Base-by-base conservation (phyloP, 2,888 invertebrate species). In the Bellardia bayeri region DNA sequence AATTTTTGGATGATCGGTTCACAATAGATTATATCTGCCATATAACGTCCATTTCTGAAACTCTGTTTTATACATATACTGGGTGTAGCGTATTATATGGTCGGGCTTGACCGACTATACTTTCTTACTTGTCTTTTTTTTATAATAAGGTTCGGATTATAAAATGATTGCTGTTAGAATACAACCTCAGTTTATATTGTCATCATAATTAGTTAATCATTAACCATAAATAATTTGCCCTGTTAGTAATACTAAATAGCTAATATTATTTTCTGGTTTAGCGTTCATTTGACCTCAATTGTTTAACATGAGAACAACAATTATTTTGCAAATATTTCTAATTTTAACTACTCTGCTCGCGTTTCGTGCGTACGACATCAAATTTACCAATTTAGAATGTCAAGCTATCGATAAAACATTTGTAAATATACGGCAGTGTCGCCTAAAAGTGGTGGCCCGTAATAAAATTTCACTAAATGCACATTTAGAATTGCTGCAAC, bases 311-410 rank as follows among this genome's bases (percentile, higher is more conserved):
- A 51, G 37, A 63, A 63, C 37, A 66, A 33, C 1, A 61, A 61
- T 33, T 33, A 11, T 33, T 33, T 13, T 61, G 13, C 33, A 33
- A 61, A 13, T 61, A 23, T 33, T 14, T 30, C 5, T 61, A 30
- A 11, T 61, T 11, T 30, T 61, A 6, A 33, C 3, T 14, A 7
- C 4, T 13, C 11, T 61, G 8, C 13, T 14, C 3, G 0, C 16
- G 0, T 33, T 30, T 8, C 5, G 14, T 2, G 37, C 4, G 51
- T 33, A 13, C 33, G 16, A 7, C 13, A 1, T 75, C 0, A 85
- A 54, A 54, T 80, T 76, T 51, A 81, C 75, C 1, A 85, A 85
- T 37, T 3, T 71, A 0, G 63, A 80, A 37, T 85, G 80, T 37
- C 30, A 75, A n/a, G 63, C 33, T 11, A 14, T 63, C 6, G 80